Evolutionary conservation across 2,888 invertebrate genomes (phyloP), one percentile per base, ranked within the genome.

Genomic region (Epirrhoe tristata): DNA sequence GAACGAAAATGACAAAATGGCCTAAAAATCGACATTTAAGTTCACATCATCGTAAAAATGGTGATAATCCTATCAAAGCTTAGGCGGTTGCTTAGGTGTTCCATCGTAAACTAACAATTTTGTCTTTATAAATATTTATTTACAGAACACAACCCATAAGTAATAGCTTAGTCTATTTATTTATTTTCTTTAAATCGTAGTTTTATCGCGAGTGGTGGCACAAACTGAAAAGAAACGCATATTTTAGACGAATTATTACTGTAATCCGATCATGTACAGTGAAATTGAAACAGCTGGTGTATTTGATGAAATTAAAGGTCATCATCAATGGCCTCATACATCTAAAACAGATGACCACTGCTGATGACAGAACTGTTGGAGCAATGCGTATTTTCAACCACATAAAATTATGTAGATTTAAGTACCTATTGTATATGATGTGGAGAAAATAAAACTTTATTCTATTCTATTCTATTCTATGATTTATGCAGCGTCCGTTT

Each of bases 191-290:
- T 57, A 67, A 69, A 62, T 67, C 61, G 61, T 36, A 17, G 8
- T 39, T 63, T 63, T 52, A 61, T 64, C 34, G 24, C 32, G 16
- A 70, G 64, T 64, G 57, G 61, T 55, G 62, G 67, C 68, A 70
- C 70, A 74, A 71, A 71, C 67, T 73, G 67, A 69, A 73, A 67
- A 66, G 66, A 59, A 53, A 63, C 58, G 55, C 68, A 69, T 70
- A 71, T 71, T 66, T 70, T 58, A 58, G 52, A 6, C 17, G 51
- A 66, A 52, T 62, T 32, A 61, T 65, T 56, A 54, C 55, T 65
- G 24, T 70, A 69, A 74, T 70, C 71, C 57, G 69, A 72, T 70
- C 71, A 46, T n/a, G 10, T 48, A 34, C 43, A 55, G 61, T 36
- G 6, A 36, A 6, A 24, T 52, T 8, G 5, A 16, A 55, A 62